Percentiles rank a stretch among this genome's conserved stretches.
These are phyloP conservation scores for Chymomyza costata DNA, from an alignment of 1,140 invertebrate species.

Conservation along the genomic window DNA sequence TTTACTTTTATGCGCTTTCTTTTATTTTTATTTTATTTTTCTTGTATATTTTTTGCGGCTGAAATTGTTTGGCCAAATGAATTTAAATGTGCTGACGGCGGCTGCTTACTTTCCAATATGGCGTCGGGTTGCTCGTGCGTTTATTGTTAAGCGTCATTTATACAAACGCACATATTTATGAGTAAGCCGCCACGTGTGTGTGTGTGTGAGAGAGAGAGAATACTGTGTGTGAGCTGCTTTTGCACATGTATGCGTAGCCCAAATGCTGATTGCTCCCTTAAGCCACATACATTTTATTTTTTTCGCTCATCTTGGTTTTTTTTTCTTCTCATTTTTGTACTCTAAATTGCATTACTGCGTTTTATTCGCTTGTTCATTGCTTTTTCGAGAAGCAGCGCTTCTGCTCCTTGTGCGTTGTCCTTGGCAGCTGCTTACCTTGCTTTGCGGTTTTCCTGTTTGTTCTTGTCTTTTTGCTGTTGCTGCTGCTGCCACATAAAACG, in stretches of 20 bases:
- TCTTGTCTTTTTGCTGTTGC: conserved; percentile 34
- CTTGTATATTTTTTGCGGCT: conserved; percentile 40
- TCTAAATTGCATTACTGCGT: conserved; percentile 53
- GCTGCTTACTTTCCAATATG: conserved; percentile 54
- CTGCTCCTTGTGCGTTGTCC: background rate
- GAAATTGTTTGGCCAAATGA: conserved; percentile 64
- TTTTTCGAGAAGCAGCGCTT: background rate
- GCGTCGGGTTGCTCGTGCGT: conserved; percentile 10
- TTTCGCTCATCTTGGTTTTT: too few relatives aligned
- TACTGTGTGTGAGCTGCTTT: conserved; percentile 12
- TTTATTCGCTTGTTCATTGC: background rate
- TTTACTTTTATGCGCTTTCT: background rate
- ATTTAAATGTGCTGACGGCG: conserved; percentile 62
- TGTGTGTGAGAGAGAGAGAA: conserved; percentile 3
- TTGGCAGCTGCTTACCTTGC: background rate
- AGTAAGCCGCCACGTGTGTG: background rate
- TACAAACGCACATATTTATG: conserved; percentile 1
- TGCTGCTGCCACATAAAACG: conserved; percentile 32
- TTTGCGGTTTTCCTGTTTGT: conserved; percentile 21
- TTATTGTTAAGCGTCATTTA: conserved; percentile 28
- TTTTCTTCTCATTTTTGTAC: conserved; percentile 28
- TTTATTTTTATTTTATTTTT: conserved; percentile 39
- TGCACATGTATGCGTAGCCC: too few relatives aligned
- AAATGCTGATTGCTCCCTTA: conserved; percentile 60
- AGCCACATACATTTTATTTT: conserved; percentile 55